phyloP scores from a whole-genome alignment of 2,113 vertebrate genomes.

The Taxidea taxus region DNA sequence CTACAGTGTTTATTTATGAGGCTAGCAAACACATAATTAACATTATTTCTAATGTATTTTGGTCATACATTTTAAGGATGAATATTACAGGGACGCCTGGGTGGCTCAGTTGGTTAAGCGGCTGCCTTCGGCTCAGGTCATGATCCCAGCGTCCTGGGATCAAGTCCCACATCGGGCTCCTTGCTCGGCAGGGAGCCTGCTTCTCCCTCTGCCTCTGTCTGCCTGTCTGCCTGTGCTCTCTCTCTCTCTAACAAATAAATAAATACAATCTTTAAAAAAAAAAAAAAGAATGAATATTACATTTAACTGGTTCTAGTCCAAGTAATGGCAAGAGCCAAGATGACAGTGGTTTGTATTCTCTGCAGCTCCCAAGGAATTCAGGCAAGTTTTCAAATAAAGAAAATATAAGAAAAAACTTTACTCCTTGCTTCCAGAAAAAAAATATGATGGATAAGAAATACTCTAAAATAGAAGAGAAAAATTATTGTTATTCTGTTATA shows the following conservation, averaged over 20 bases:
- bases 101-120: too few species aligned
- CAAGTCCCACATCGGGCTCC: too few species aligned
- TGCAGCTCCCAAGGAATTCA: background rate
- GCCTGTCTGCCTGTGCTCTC: too few species aligned
- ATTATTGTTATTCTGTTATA: background rate
- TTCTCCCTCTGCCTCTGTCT: too few species aligned
- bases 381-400: background rate
- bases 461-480: background rate
- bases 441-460: background rate
- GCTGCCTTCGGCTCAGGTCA: too few species aligned
- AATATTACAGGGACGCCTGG: too few species aligned
- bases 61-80: background rate
- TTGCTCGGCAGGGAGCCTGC: too few species aligned
- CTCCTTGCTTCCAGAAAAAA: background rate
- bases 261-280: too few species aligned
- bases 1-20: background rate
- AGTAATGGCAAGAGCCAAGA: background rate
- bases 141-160: too few species aligned
- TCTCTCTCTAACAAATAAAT: too few species aligned
- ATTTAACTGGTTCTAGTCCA: background rate
- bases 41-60: background rate
- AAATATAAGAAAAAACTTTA: background rate
- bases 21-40: background rate
- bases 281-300: background rate
- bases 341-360: background rate